Evolutionary conservation across 2,888 invertebrate genomes (phyloP), one percentile per base, ranked within the genome.

Genomic region (Cephus rjabovi): DNA sequence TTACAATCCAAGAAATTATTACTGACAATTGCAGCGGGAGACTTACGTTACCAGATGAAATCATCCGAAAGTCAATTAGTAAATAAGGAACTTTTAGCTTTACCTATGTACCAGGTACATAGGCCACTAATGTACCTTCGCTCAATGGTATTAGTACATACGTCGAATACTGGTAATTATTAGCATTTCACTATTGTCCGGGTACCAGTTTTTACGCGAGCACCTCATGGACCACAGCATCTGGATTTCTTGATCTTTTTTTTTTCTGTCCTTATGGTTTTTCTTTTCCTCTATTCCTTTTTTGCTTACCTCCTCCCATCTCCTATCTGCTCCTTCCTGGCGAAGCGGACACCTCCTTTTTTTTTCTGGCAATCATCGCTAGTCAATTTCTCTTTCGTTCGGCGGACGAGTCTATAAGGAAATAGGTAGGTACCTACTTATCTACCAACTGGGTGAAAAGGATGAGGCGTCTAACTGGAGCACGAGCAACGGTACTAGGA

Each of bases 311-410:
- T 35, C 75, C 31, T 68, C 40, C 56, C 56, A 40, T 23, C 56
- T 30, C n/a, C 56, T 76, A 37, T 76, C 37, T 70, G 0, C 6
- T 56, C 23, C 40, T 56, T 40, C 40, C 40, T 9, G 40, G 23
- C 9, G 6, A 56, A 15, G 6, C 40, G 23, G 6, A 23, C 40
- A 9, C 23, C 71, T 70, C 11, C 70, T 71, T 73, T 78, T 77
- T 79, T 79, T 79, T 79, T 71, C 75, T 71, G 12, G 31, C 74
- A 77, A 77, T 83, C 81, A 82, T 87, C 81, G 80, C 84, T 84
- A 83, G 84, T 83, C 85, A 86, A 89, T 90, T 90, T 90, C 90
- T 90, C 90, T 90, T 90, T 90, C 90, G 86, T 89, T 85, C 80
- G 80, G 83, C 40, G 40, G 40, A 23, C 6, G 40, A 56, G 40